Evolutionary conservation across 2,888 invertebrate species (phyloP), one percentile per base, ranked within the genome.

Genomic region (Drosophila pegasa): DNA sequence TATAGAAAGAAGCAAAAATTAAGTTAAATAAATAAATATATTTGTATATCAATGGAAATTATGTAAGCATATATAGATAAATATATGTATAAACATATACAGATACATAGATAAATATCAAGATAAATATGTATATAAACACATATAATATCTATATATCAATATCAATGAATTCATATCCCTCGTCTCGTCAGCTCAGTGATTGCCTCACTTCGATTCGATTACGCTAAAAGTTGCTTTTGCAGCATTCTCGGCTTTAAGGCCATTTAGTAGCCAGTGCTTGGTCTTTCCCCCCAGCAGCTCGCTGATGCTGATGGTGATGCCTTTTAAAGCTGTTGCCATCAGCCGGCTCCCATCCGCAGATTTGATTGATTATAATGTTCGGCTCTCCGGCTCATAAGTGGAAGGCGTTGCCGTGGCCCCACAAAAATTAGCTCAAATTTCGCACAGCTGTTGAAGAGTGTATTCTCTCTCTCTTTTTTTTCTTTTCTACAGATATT

Each of bases 361-460:
- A 18, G 51, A 45, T 57, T 50, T 70, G 73, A 73, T 75, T 74
- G 73, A 75, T 75, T 70, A 61, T 64, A 56, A 69, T 73, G 31
- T 7, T 31, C 31, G n/a, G 33, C 31, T 9, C 31, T 9, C 29
- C 6, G 38, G 25, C 43, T 22, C 52, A 25, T 33, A 14, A 56
- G 45, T 18, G 33, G 27, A 31, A n/a, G 47, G 41, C 48, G 38
- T 38, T 29, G 41, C 51, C 33, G 27, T 29, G 18, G 56, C 27
- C 38, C 20, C 41, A 3, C 27, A 45, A 33, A 74, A 74, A 71
- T 58, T 58, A 71, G 76, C 76, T 75, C 67, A 25, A 63, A 67
- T 75, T 75, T 71, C 76, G 76, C 62, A 57, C 75, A 75, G 75
- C 76, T 75, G 75, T 62, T 75, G 29, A 18, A 22, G 16, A 12